These are phyloP conservation scores for Dromaius novaehollandiae DNA, from an alignment of 2,113 vertebrate species.

Conservation along the genomic window DNA sequence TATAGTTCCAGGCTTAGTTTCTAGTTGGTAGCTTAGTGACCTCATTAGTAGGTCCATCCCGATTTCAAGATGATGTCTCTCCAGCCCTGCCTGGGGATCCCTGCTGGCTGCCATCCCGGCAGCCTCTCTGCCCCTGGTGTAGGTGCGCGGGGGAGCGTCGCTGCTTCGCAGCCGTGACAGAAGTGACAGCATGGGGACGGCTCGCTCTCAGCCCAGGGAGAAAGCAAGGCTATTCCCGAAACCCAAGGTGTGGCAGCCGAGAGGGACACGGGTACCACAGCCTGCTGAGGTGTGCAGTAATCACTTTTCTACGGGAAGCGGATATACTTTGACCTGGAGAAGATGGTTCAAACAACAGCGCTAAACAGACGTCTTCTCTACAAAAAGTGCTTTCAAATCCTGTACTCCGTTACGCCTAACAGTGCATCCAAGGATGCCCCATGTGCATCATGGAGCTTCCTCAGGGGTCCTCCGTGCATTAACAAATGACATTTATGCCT, in stretches of 20 bases:
- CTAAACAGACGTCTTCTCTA: not conserved
- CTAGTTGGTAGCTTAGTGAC: constrained; percentile 48
- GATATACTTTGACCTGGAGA: not conserved
- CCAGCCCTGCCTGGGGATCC: not conserved
- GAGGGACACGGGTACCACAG: not conserved
- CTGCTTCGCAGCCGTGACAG: not conserved
- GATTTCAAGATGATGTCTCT: constrained; percentile 11
- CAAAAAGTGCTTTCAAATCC: not conserved
- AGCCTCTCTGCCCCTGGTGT: not conserved
- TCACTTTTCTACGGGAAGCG: not conserved
- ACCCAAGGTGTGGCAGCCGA: not conserved
- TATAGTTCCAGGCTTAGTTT: constrained; percentile 46
- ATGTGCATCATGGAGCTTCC: not conserved
- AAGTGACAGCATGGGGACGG: not conserved
- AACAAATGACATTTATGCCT: not conserved
- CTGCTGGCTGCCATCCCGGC: constrained; percentile 5
- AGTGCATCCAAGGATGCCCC: not conserved
- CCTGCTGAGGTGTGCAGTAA: not conserved
- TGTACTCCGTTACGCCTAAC: accelerated
- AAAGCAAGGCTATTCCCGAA: not conserved
- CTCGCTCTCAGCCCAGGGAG: not conserved
- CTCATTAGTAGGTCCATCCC: constrained; percentile 55
- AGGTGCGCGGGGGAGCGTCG: not conserved
- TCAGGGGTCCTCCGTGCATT: not conserved
- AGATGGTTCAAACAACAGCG: not conserved